A percentile compares a stretch with the other conserved stretches of the same genome.
These are phyloP conservation scores for Clusia tigrina DNA, from an alignment of 2,888 invertebrate genomes.

Conservation along the genomic window DNA sequence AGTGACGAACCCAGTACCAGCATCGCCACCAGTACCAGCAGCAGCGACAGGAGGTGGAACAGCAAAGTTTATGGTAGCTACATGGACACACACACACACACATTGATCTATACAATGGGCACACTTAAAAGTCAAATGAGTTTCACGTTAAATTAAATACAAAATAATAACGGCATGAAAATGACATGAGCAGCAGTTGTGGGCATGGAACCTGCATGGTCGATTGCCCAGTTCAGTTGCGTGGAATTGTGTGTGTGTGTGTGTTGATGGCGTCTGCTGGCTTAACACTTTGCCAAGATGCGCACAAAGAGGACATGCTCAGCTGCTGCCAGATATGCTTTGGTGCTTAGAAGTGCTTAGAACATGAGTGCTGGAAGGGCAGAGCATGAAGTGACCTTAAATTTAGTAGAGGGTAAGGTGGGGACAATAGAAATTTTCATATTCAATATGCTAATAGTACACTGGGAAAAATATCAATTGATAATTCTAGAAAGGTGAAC, in stretches of 20 bases:
- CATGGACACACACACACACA: neutral
- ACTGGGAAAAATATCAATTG: neutral
- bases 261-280: neutral
- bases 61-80: neutral
- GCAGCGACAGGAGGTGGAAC: neutral
- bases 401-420: neutral
- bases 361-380: neutral
- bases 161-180: conserved; percentile 26
- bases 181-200: neutral
- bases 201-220: neutral
- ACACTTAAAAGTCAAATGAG: conserved; percentile 16
- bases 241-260: conserved; percentile 17
- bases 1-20: too few species aligned
- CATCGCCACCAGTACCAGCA: too few species aligned
- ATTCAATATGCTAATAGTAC: neutral
- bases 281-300: conserved; percentile 4
- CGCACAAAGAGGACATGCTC: conserved; percentile 1
- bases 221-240: conserved; percentile 20
- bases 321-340: neutral
- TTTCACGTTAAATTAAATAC: conserved; percentile 28
- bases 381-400: neutral
- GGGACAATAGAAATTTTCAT: neutral
- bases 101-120: neutral
- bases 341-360: neutral
- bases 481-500: neutral